Conservation (phyloP, 1,140 invertebrate species). For the Calosoma granatense region DNA sequence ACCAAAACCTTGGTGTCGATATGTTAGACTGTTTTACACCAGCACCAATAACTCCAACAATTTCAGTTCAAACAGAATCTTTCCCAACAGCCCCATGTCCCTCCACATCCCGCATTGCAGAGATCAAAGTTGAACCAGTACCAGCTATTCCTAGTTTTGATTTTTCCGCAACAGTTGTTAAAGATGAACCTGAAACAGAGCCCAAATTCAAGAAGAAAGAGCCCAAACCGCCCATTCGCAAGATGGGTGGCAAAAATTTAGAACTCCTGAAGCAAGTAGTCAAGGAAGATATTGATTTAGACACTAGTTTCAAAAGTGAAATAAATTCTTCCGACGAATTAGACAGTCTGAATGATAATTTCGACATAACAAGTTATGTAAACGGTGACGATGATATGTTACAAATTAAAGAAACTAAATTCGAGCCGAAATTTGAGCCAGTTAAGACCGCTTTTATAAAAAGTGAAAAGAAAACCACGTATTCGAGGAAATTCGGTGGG, state of each 20-base stretch:
- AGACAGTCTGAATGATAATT: slow-evolving; percentile 2
- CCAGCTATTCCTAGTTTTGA: not conserved
- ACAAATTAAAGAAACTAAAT: too few species aligned
- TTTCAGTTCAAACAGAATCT: too few species aligned
- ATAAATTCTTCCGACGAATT: not conserved
- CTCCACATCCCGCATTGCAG: not conserved
- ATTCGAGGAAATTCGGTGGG: not conserved
- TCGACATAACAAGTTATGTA: not conserved
- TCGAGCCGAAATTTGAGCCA: not conserved
- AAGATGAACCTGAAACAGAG: not conserved
- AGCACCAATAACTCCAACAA: not conserved
- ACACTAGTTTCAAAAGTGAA: slow-evolving; percentile 5
- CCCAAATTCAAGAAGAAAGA: not conserved
- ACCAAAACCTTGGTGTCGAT: not conserved
- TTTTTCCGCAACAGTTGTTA: not conserved
- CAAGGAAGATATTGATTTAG: slow-evolving; percentile 10
- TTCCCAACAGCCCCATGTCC: too few species aligned
- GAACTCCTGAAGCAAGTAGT: not conserved
- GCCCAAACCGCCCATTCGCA: not conserved
- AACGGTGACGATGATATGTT: not conserved
- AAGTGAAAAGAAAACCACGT: not conserved
- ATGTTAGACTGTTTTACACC: slow-evolving; percentile 2
- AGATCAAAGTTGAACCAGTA: not conserved
- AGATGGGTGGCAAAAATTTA: not conserved
- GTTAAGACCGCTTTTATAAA: not conserved